phyloP scores from a whole-genome alignment of 2,888 invertebrate genomes.

The Seira sanloemensis region DNA sequence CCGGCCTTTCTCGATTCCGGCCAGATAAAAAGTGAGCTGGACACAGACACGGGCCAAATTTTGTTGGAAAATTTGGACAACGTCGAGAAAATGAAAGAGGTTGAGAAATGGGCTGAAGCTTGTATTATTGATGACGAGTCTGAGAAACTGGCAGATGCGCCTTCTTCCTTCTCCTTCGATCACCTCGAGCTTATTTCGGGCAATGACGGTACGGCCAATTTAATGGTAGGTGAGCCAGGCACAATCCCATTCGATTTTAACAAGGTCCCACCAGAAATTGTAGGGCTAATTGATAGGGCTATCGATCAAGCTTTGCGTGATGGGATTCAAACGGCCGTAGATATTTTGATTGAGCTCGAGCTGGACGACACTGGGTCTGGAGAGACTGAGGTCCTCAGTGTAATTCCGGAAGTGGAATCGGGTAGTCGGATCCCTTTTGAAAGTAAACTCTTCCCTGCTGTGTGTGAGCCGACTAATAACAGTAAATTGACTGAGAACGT shows the following conservation, averaged over 20 bases:
- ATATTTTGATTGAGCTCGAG: slow-evolving; percentile 24
- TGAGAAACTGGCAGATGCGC: slow-evolving; percentile 8
- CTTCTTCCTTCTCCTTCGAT: too few species aligned
- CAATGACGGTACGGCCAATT: too few species aligned
- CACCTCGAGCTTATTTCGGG: too few species aligned
- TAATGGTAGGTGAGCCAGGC: slow-evolving; percentile 30
- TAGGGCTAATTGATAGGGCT: neutral
- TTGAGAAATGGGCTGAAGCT: slow-evolving; percentile 52
- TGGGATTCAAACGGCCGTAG: slow-evolving; percentile 28
- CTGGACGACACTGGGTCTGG: slow-evolving; percentile 15
- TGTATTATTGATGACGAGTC: neutral
- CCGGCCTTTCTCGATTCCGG: slow-evolving; percentile 61
- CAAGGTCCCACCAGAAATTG: neutral
- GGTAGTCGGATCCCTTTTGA: too few species aligned
- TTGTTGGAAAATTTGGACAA: neutral
- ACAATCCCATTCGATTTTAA: neutral
- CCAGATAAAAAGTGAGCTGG: slow-evolving; percentile 25
- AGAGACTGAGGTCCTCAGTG: slow-evolving; percentile 12
- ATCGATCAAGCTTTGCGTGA: slow-evolving; percentile 52
- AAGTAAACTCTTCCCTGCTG: too few species aligned
- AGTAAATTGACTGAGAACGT: too few species aligned
- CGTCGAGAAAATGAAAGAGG: slow-evolving; percentile 58
- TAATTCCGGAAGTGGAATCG: slow-evolving; percentile 34
- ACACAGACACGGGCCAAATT: neutral
- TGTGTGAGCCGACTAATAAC: too few species aligned